Evolutionary conservation across 2,888 invertebrate species (phyloP), one percentile per base, ranked within the genome.

Genomic region (Parelbella ahira): DNA sequence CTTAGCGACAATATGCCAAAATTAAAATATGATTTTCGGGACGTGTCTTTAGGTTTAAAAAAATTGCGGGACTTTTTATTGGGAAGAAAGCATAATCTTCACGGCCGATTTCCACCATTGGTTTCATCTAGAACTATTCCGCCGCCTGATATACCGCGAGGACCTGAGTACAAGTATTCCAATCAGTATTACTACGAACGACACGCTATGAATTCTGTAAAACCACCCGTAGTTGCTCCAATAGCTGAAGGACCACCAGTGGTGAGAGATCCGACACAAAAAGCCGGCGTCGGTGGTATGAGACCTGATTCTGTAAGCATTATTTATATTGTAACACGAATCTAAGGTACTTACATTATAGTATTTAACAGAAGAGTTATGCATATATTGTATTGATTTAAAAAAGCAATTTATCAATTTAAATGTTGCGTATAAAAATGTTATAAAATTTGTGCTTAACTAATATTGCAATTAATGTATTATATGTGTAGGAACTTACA

Each of bases 181-280:
- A 52, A 69, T 0, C 60, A 71, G 29, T 76, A 67, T 45, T 84
- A 86, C 47, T 57, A 44, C 19, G 48, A 54, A 3, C 65, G 83
- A 25, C 58, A 54, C 53, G 60, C 57, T 0, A 49, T 60, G 44
- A 52, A 73, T 41, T 71, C 82, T 1, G 76, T 83, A 0, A 57
- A 61, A 4, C 84, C 84, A 0, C 84, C 86, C 0, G 67, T 84
- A 0, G 62, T 82, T 3, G 82, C 78, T 0, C 81, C 83, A 1
- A 48, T 81, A 3, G 80, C 70, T 1, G 63, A 66, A 51, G 74
- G 73, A 1, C 66, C 66, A 0, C 54, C 66, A 2, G 10, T 58
- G 1, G 43, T 36, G 1, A 46, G 34, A 28, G 58, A 65, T 45
- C 58, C 57, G 3, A 56, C 51, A 3, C 58, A 57, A 24, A 58